These are phyloP conservation scores for Episyrphus balteatus DNA, from an alignment of 1,140 invertebrate genomes.

Conservation along the genomic window DNA sequence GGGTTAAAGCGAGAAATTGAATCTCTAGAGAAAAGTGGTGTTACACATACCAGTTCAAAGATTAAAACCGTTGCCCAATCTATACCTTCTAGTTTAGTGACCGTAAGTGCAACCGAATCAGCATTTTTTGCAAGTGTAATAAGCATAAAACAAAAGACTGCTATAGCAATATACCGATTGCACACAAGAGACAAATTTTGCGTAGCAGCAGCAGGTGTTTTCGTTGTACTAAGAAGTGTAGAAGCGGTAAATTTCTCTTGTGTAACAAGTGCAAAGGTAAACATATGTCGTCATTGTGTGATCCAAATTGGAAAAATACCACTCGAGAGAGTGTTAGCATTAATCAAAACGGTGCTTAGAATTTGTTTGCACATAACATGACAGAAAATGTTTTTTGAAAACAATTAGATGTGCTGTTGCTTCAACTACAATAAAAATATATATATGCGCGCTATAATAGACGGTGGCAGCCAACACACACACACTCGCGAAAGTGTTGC, in stretches of 20 bases:
- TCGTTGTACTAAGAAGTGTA: background rate
- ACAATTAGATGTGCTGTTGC: background rate
- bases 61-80: too few relatives aligned
- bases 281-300: background rate
- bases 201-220: background rate
- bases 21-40: too few relatives aligned
- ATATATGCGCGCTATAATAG: background rate
- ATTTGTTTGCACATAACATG: too few relatives aligned
- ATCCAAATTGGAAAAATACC: background rate
- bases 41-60: too few relatives aligned
- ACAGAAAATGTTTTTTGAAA: too few relatives aligned
- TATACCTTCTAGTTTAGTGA: too few relatives aligned
- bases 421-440: background rate
- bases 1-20: too few relatives aligned
- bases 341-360: too few relatives aligned
- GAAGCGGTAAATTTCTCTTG: background rate
- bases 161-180: too few relatives aligned
- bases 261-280: background rate
- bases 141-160: too few relatives aligned
- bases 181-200: background rate
- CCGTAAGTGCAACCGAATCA: too few relatives aligned
- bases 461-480: background rate
- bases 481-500: background rate
- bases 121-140: too few relatives aligned
- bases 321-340: background rate